Evolutionary conservation across 2,797 vertebrate genomes (phyloP).

Genomic region (Paratrypauchen microcephalus): DNA sequence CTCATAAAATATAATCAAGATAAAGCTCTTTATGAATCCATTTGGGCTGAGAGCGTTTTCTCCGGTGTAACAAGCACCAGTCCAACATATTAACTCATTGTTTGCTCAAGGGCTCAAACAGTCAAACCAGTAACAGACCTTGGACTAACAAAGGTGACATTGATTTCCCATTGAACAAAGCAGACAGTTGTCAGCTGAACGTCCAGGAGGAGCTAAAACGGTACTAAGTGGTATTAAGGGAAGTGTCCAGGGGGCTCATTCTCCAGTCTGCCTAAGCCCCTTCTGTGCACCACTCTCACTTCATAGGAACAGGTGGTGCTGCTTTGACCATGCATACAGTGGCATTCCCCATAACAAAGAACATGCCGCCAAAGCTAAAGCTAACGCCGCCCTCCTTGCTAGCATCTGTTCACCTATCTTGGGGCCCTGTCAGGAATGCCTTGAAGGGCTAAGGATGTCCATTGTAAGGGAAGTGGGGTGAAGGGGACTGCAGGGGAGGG

Average conservation of each 20-base stretch:
- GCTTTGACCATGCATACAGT: slow-evolving; percentile 26
- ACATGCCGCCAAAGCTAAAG: slow-evolving; percentile 42
- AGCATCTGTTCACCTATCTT: slow-evolving; percentile 31
- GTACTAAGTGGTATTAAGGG: slow-evolving; percentile 30
- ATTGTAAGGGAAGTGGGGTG: slow-evolving; percentile 50
- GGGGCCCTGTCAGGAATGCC: slow-evolving; percentile 51
- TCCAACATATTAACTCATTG: not conserved
- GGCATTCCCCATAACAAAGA: slow-evolving; percentile 55
- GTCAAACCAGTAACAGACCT: slow-evolving; percentile 4
- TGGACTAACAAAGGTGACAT: slow-evolving; percentile 9
- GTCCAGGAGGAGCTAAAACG: not conserved
- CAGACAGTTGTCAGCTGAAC: slow-evolving; percentile 4
- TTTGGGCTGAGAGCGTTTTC: not conserved
- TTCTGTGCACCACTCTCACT: slow-evolving; percentile 46
- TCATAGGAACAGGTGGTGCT: slow-evolving; percentile 59
- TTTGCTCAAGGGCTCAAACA: slow-evolving; percentile 5
- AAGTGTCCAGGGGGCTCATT: slow-evolving; percentile 26
- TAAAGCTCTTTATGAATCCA: not conserved
- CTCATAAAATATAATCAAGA: not conserved
- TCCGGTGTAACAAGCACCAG: not conserved
- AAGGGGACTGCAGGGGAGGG: slow-evolving; percentile 47
- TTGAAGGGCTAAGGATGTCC: slow-evolving; percentile 60
- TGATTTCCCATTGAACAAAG: slow-evolving; percentile 14
- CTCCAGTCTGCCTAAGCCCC: slow-evolving; percentile 19
- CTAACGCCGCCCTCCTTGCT: slow-evolving; percentile 1